Conservation (phyloP, 2,888 invertebrate genomes). For the Chalcosyrphus nemorum region DNA sequence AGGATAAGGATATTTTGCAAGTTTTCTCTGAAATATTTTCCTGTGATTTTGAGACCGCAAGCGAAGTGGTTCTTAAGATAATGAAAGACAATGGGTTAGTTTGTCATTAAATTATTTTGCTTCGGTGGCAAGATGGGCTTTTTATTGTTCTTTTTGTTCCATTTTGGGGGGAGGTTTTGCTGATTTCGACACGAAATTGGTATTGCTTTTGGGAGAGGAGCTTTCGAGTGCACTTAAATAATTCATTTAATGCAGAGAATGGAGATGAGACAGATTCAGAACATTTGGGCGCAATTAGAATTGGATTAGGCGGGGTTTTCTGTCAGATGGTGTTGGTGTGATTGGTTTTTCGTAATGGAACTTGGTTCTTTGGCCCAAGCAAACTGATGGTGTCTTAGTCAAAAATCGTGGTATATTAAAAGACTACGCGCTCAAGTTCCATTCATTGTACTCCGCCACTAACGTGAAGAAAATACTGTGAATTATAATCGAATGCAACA, state of each 20-base stretch:
- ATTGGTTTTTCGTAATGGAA: too few relatives aligned
- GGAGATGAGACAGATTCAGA: not conserved
- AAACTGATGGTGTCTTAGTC: too few relatives aligned
- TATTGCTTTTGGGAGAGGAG: not conserved
- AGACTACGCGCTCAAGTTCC: too few relatives aligned
- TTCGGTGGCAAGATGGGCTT: not conserved
- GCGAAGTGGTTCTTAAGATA: not conserved
- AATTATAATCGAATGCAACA: too few relatives aligned
- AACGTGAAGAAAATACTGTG: too few relatives aligned
- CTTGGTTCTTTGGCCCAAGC: too few relatives aligned
- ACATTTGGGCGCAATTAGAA: not conserved
- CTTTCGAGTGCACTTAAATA: slow-evolving; percentile 25
- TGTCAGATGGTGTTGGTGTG: too few relatives aligned
- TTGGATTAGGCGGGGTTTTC: not conserved
- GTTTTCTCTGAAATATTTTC: slow-evolving; percentile 46
- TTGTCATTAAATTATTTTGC: slow-evolving; percentile 44
- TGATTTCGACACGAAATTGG: not conserved
- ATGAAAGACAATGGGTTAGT: slow-evolving; percentile 41
- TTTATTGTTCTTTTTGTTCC: slow-evolving; percentile 18
- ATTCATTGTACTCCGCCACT: too few relatives aligned
- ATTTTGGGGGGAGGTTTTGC: not conserved
- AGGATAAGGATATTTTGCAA: slow-evolving; percentile 25
- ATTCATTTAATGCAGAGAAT: slow-evolving; percentile 36
- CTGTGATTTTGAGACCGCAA: not conserved
- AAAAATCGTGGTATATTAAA: too few relatives aligned